phyloP scores from a whole-genome alignment of 92 coral and sea anemone species.

The Porites cylindrica region DNA sequence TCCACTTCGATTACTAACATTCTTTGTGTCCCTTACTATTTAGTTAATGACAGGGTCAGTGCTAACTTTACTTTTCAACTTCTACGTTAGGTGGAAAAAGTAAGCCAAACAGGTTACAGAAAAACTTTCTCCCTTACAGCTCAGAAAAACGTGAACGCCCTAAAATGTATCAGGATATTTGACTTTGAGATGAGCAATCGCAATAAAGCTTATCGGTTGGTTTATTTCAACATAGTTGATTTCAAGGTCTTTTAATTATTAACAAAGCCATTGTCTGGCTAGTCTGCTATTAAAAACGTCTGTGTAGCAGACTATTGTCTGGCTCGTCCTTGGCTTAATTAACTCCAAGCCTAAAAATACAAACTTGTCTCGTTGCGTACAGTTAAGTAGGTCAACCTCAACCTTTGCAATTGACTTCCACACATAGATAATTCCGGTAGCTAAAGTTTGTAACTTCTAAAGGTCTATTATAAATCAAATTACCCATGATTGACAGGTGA shows the following conservation, averaged over 20 bases:
- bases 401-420: slow-evolving; percentile 1
- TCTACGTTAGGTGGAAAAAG: neutral
- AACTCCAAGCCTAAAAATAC: neutral
- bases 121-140: neutral
- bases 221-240: too few relatives aligned
- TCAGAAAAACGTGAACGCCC: neutral
- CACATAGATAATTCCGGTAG: neutral
- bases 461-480: neutral
- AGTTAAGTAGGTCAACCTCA: neutral
- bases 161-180: neutral
- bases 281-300: too few relatives aligned
- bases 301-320: neutral
- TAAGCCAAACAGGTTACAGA: slow-evolving; percentile 5
- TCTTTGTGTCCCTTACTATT: neutral
- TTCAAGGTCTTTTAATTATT: neutral
- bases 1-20: neutral
- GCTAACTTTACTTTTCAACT: neutral
- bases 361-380: neutral
- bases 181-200: neutral
- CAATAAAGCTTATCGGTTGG: slow-evolving; percentile 2
- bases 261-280: neutral
- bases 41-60: neutral
- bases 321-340: neutral
- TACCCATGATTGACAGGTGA: slow-evolving; percentile 5
- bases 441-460: neutral